Percentiles rank a stretch among this genome's conserved stretches.
phyloP scores from a whole-genome alignment of 1,140 invertebrate species.

The Drosophila subobscura region DNA sequence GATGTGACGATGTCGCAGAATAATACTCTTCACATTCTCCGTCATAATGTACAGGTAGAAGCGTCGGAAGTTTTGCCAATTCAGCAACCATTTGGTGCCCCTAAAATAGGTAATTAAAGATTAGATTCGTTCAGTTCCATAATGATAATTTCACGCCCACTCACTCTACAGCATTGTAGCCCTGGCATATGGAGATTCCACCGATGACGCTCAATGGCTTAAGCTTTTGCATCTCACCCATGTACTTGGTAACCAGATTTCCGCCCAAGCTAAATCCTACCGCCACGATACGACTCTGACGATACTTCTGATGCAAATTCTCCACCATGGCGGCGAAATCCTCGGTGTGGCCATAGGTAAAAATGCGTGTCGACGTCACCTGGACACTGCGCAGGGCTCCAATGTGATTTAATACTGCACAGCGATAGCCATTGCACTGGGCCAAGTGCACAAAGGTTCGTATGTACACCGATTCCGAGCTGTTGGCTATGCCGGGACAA shows the following conservation, averaged over 20 bases:
- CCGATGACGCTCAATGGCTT: conserved; percentile 90
- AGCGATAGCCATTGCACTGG: conserved; percentile 94
- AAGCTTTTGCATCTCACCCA: conserved; percentile 89
- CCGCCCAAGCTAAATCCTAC: conserved; percentile 96
- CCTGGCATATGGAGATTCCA: conserved; percentile 95
- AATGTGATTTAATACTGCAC: conserved; percentile 96
- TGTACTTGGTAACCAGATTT: conserved; percentile 94
- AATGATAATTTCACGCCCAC: neutral
- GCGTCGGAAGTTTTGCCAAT: conserved; percentile 94
- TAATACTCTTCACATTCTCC: conserved; percentile 93
- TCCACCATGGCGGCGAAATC: conserved; percentile 93
- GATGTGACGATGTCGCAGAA: conserved; percentile 90
- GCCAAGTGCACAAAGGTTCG: conserved; percentile 95
- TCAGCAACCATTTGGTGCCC: conserved; percentile 90
- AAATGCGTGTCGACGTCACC: conserved; percentile 93
- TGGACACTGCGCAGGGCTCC: conserved; percentile 93
- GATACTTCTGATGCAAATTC: conserved; percentile 89
- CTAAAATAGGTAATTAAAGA: conserved; percentile 82
- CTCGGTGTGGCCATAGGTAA: conserved; percentile 95
- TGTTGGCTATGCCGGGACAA: conserved; percentile 96
- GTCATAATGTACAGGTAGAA: conserved; percentile 97
- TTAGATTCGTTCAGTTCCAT: neutral
- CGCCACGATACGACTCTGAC: conserved; percentile 90
- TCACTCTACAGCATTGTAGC: conserved; percentile 94
- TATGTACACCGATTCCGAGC: conserved; percentile 96